These are phyloP conservation scores for Eudyptes chrysolophus DNA, from an alignment of 2,113 vertebrate genomes.

Conservation along the genomic window DNA sequence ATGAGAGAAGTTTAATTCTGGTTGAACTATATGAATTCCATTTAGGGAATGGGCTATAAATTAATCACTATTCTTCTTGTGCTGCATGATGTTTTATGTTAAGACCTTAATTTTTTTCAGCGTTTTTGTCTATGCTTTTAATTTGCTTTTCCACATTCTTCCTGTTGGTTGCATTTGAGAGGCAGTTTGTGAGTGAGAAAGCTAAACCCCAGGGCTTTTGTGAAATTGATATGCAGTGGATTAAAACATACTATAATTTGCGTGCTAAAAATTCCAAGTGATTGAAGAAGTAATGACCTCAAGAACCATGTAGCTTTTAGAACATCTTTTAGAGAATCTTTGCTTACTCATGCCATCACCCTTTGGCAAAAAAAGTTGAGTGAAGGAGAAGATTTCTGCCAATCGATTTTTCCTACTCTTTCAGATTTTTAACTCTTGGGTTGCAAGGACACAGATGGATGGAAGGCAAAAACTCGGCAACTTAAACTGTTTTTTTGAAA, in stretches of 20 bases:
- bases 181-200: background rate
- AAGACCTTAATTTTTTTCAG: background rate
- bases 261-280: background rate
- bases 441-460: rapidly evolving
- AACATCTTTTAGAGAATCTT: background rate
- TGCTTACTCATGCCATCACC: background rate
- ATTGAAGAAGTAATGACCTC: background rate
- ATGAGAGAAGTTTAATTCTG: background rate
- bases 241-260: background rate
- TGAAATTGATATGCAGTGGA: background rate
- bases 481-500: background rate
- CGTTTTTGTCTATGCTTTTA: background rate
- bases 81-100: background rate
- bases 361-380: background rate
- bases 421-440: background rate
- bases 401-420: rapidly evolving
- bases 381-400: background rate
- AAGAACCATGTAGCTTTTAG: background rate
- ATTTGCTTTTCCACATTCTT: background rate
- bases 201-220: background rate
- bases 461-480: background rate
- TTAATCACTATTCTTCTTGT: background rate
- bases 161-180: background rate
- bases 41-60: background rate
- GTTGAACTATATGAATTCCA: background rate